phyloP scores from a whole-genome alignment of 2,797 vertebrate species.

The Pangasius macronema region DNA sequence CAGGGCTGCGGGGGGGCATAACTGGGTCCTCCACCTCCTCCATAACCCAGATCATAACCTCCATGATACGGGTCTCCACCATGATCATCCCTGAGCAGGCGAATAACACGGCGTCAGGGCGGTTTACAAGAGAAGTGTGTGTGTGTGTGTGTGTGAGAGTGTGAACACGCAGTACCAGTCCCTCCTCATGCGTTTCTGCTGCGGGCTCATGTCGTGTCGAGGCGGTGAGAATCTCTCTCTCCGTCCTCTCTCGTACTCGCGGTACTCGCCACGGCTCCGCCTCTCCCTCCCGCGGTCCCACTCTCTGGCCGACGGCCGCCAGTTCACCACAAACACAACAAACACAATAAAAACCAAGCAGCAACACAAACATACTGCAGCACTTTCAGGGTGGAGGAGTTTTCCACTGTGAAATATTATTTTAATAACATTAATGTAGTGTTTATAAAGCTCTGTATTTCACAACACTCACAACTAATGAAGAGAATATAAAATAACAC shows the following conservation, averaged over 20 bases:
- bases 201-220: conserved; percentile 89
- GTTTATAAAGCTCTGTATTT: neutral
- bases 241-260: conserved; percentile 89
- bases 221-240: conserved; percentile 88
- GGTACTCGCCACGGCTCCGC: conserved; percentile 86
- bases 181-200: conserved; percentile 91
- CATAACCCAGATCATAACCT: conserved; percentile 89
- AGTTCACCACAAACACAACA: conserved; percentile 44
- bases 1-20: conserved; percentile 92
- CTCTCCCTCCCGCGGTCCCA: conserved; percentile 92
- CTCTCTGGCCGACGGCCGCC: conserved; percentile 73
- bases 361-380: neutral
- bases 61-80: conserved; percentile 88
- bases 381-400: neutral
- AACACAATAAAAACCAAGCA: conserved; percentile 21
- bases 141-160: neutral
- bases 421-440: neutral
- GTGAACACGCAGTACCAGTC: conserved; percentile 79
- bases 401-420: neutral
- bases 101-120: neutral
- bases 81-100: conserved; percentile 86
- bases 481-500: no score
- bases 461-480: no score
- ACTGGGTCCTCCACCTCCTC: conserved; percentile 83
- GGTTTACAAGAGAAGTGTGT: neutral